Evolutionary conservation across 1,140 invertebrate genomes (phyloP).

Genomic region (Lutraria rhynchaena): DNA sequence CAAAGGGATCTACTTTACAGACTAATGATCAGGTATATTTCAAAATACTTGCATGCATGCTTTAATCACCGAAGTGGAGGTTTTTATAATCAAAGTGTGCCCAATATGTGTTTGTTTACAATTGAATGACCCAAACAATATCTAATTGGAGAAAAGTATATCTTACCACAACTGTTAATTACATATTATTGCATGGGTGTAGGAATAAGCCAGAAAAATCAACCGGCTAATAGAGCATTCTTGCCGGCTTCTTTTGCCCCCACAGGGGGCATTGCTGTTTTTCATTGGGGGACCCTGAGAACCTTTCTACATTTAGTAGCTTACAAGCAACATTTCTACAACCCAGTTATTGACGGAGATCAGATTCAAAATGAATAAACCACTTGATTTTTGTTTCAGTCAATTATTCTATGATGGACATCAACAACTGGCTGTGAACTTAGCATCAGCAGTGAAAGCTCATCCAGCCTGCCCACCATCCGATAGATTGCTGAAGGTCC

Average conservation of each 20-base stretch:
- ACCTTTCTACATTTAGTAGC: not conserved
- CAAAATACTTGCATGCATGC: too few relatives aligned
- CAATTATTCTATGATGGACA: constrained; percentile 91
- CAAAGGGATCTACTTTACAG: constrained; percentile 90
- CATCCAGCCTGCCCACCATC: constrained; percentile 97
- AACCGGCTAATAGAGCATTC: too few relatives aligned
- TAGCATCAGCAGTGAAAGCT: constrained; percentile 91
- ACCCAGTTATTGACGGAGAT: too few relatives aligned
- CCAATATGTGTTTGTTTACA: constrained; percentile 5
- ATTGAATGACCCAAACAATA: too few relatives aligned
- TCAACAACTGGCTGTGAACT: constrained; percentile 92
- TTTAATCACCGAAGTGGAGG: too few relatives aligned
- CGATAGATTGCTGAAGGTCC: constrained; percentile 93
- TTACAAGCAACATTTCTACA: not conserved
- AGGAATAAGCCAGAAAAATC: too few relatives aligned
- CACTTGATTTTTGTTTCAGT: constrained; percentile 83
- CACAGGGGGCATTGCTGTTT: not conserved
- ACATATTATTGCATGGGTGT: too few relatives aligned
- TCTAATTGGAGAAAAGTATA: too few relatives aligned
- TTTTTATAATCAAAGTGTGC: not conserved
- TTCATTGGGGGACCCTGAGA: not conserved
- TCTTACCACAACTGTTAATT: too few relatives aligned
- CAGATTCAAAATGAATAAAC: too few relatives aligned
- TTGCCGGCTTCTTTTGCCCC: not conserved
- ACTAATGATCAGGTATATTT: constrained; percentile 91